Conservation (phyloP, 2,797 vertebrate species). For the Microcaecilia unicolor region DNA sequence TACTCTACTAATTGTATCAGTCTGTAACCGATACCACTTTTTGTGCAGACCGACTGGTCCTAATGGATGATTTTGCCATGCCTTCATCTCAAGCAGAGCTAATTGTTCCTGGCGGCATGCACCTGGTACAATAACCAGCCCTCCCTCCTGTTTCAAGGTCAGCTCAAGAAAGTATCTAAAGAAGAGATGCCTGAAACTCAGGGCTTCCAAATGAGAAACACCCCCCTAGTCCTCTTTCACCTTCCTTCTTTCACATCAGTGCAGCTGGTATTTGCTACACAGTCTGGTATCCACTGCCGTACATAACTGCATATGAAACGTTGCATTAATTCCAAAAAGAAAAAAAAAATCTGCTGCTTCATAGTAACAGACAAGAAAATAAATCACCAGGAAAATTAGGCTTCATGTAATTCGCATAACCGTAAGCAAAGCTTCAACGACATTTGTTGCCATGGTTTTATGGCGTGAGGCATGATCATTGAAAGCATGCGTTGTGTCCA, state of each 20-base stretch:
- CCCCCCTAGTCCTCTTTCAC: too few relatives aligned
- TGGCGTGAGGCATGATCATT: conserved; percentile 30
- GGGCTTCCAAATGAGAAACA: too few relatives aligned
- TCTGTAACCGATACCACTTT: neutral
- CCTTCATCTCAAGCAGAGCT: neutral
- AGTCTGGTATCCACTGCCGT: too few relatives aligned
- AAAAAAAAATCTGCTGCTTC: too few relatives aligned
- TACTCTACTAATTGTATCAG: conserved; percentile 4
- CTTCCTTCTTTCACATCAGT: too few relatives aligned
- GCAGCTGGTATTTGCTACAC: too few relatives aligned
- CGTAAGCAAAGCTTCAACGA: conserved; percentile 30
- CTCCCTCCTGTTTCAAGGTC: conserved; percentile 6
- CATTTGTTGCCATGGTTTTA: conserved; percentile 43
- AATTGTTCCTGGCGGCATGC: conserved; percentile 2
- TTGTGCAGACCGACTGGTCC: neutral
- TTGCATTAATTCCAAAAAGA: too few relatives aligned
- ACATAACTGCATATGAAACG: too few relatives aligned
- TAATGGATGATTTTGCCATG: conserved; percentile 1
- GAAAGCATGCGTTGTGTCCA: conserved; percentile 26
- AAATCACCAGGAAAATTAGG: too few relatives aligned
- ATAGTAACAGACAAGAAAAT: too few relatives aligned
- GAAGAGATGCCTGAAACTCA: too few relatives aligned
- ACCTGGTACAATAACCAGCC: neutral
- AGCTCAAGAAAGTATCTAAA: neutral
- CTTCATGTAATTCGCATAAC: too few relatives aligned